phyloP scores from a whole-genome alignment of 2,797 vertebrate genomes.

The Characodon lateralis region DNA sequence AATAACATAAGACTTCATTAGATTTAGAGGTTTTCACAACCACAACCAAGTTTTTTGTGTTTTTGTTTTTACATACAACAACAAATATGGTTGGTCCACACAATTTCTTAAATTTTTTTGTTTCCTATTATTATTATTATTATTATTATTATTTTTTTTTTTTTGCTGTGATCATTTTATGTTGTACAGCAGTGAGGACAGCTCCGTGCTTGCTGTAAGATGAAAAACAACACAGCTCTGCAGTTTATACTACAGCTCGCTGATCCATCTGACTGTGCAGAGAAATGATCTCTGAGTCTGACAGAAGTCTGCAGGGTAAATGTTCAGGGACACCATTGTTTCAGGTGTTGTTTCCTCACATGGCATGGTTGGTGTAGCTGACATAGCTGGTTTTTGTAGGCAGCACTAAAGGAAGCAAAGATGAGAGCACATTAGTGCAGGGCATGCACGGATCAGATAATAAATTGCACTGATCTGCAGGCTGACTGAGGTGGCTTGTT shows the following conservation, averaged over 20 bases:
- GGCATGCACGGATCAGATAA: background rate
- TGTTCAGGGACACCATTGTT: slow-evolving; percentile 13
- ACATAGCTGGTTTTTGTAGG: slow-evolving; percentile 94
- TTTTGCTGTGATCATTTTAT: slow-evolving; percentile 7
- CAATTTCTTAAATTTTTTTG: slow-evolving; percentile 45
- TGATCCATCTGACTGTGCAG: slow-evolving; percentile 36
- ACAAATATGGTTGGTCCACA: slow-evolving; percentile 88
- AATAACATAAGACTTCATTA: slow-evolving; percentile 86
- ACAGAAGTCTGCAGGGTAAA: slow-evolving; percentile 23
- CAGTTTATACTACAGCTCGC: background rate
- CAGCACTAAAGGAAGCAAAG: slow-evolving; percentile 78
- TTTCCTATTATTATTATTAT: background rate
- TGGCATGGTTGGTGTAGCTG: slow-evolving; percentile 96
- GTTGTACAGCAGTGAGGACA: slow-evolving; percentile 5
- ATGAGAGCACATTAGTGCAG: slow-evolving; percentile 11
- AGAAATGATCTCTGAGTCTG: slow-evolving; percentile 29
- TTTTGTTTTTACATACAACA: slow-evolving; percentile 74
- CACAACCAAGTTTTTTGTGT: slow-evolving; percentile 81
- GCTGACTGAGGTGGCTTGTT: too few species aligned
- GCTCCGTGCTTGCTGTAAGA: slow-evolving; percentile 54
- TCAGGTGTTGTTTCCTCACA: slow-evolving; percentile 75
- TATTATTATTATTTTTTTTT: background rate
- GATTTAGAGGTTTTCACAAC: slow-evolving; percentile 90
- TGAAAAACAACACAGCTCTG: slow-evolving; percentile 26
- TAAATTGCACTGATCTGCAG: too few species aligned